These are phyloP conservation scores for Polymixis flavicincta DNA, from an alignment of 2,888 invertebrate species.

Conservation along the genomic window DNA sequence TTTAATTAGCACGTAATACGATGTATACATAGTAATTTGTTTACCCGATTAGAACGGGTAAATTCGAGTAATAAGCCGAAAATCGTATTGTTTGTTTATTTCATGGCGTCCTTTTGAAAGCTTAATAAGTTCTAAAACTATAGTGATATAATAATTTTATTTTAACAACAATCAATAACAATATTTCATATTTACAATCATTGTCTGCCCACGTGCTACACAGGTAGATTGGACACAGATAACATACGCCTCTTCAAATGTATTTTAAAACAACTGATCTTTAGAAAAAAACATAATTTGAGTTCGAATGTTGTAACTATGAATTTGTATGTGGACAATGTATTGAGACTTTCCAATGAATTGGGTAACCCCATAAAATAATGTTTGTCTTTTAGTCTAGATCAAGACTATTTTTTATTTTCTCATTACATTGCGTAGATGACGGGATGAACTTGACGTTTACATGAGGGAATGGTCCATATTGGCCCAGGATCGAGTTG, in stretches of 20 bases:
- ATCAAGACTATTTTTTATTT: background rate
- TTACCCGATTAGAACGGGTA: too few species aligned
- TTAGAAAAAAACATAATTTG: constrained; percentile 53
- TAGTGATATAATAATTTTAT: constrained; percentile 68
- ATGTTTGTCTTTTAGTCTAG: background rate
- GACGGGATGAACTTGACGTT: too few species aligned
- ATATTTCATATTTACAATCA: constrained; percentile 73
- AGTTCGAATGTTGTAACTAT: constrained; percentile 54
- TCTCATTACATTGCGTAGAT: too few species aligned
- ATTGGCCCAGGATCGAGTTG: too few species aligned
- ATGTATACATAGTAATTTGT: too few species aligned
- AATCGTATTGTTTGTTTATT: background rate
- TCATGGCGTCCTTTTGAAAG: background rate
- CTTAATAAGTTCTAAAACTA: constrained; percentile 53
- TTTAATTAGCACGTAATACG: too few species aligned
- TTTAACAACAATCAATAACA: constrained; percentile 76
- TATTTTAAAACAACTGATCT: constrained; percentile 59
- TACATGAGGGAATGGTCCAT: too few species aligned
- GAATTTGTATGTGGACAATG: constrained; percentile 1
- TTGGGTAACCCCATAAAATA: background rate
- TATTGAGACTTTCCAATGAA: background rate
- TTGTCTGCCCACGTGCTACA: constrained; percentile 72
- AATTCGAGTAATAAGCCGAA: too few species aligned
- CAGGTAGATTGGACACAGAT: constrained; percentile 66
- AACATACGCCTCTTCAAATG: constrained; percentile 73